Evolutionary conservation across 2,113 vertebrate genomes (phyloP), one percentile per base, ranked within the genome.

Genomic region (Zosterops japonicus): DNA sequence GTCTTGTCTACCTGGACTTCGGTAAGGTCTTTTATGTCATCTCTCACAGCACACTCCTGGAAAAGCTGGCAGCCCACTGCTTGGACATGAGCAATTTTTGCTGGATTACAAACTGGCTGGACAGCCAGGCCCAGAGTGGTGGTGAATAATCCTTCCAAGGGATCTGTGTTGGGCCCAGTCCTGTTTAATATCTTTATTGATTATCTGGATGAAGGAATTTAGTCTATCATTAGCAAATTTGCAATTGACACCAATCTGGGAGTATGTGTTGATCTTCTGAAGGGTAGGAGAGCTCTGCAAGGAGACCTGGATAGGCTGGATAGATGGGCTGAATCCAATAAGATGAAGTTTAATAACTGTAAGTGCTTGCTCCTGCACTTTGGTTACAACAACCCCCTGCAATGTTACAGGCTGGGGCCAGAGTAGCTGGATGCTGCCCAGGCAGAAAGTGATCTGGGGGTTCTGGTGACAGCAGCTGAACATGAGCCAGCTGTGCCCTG

Each of bases 391-490:
- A 50, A n/a, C 6, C 13, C 22, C 10, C 10, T 50, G 57, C 35
- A 50, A 0, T 0, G 2, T 1, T n/a, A 41, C 3, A 27, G 8
- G 8, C 46, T 52, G 59, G 8, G 16, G 29, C 2, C 2, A 0
- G 23, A 2, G 59, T 42, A 23, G 10, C 29, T 42, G 47, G 59
- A 78, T 10, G 41, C 17, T 7, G 22, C 1, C 47, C 13, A 42
- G 29, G 36, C 3, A 12, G 59, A 63, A 78, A n/a, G 35, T 9
- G 23, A 61, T 35, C 28, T 50, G 46, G n/a, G 29, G 13, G 28
- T 23, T 3, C 35, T 49, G 74, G 8, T 49, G 44, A 27, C 12
- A 49, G 23, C 44, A 12, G 13, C 28, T 41, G 29, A 28, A n/a
- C 59, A 42, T 27, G 59, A 63, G 9, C 28, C 35, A 61, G 6